Evolutionary conservation across 1,140 invertebrate species (phyloP).

Genomic region (Ceratosolen fusciceps): DNA sequence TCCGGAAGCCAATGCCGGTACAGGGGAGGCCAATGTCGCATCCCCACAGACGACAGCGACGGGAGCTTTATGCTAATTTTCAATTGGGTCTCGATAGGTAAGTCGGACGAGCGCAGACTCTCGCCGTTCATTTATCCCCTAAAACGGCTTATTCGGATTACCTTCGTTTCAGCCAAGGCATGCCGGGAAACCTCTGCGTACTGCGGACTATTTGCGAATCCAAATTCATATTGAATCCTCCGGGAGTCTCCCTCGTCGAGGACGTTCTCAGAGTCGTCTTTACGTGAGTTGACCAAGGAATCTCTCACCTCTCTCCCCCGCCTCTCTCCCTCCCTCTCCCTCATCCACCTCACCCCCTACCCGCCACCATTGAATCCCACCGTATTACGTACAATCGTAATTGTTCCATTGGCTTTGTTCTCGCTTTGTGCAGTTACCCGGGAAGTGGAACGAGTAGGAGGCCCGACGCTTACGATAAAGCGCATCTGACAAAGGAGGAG

Average conservation of each 20-base stretch:
- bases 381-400: too few relatives aligned
- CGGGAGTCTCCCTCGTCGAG: conserved; percentile 77
- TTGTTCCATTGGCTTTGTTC: too few relatives aligned
- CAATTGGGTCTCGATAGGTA: conserved; percentile 67
- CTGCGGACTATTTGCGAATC: conserved; percentile 80
- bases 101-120: too few relatives aligned
- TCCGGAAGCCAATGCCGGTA: background rate
- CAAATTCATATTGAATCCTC: conserved; percentile 72
- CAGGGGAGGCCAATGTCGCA: background rate
- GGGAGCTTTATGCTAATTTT: conserved; percentile 66
- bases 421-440: conserved; percentile 41
- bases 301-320: background rate
- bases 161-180: conserved; percentile 71
- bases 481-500: conserved; percentile 55
- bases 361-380: too few relatives aligned
- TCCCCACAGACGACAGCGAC: conserved; percentile 60
- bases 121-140: too few relatives aligned
- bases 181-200: conserved; percentile 78
- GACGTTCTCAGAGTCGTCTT: conserved; percentile 78
- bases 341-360: too few relatives aligned
- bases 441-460: too few relatives aligned
- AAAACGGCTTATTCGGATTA: too few relatives aligned
- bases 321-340: too few relatives aligned
- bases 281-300: conserved; percentile 66
- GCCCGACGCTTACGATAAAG: conserved; percentile 58